These are phyloP conservation scores for Helicoverpa zea DNA, from an alignment of 1,140 invertebrate species.

Conservation along the genomic window DNA sequence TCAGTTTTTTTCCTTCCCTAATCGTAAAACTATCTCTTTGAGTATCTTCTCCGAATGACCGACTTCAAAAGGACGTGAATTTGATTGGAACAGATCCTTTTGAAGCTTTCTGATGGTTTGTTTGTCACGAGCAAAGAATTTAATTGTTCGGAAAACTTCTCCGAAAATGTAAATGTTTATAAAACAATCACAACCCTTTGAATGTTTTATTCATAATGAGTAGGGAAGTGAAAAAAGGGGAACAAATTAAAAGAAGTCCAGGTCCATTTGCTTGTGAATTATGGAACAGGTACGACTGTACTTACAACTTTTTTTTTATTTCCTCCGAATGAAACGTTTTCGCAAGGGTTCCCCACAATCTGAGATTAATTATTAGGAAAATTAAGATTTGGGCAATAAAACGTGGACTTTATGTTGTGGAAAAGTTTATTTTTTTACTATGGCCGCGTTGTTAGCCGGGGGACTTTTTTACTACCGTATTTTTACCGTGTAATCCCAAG, in stretches of 20 bases:
- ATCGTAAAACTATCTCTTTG: slow-evolving; percentile 75
- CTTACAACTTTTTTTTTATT: slow-evolving; percentile 28
- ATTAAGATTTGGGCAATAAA: slow-evolving; percentile 47
- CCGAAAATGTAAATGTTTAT: slow-evolving; percentile 28
- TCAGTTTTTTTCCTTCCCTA: slow-evolving; percentile 65
- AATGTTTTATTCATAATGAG: slow-evolving; percentile 48
- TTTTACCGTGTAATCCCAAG: slow-evolving; percentile 7
- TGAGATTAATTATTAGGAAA: slow-evolving; percentile 48
- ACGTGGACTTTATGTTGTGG: slow-evolving; percentile 34
- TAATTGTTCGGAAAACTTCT: slow-evolving; percentile 39
- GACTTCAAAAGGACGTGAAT: slow-evolving; percentile 70
- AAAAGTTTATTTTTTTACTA: slow-evolving; percentile 43
- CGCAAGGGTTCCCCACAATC: slow-evolving; percentile 24
- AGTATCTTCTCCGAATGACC: slow-evolving; percentile 72
- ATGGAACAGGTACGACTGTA: slow-evolving; percentile 29
- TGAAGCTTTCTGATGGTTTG: slow-evolving; percentile 54
- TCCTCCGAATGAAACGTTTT: slow-evolving; percentile 34
- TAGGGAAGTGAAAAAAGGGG: slow-evolving; percentile 24
- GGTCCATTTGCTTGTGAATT: slow-evolving; percentile 45
- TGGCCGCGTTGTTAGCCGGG: slow-evolving; percentile 4
- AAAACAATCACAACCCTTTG: slow-evolving; percentile 49
- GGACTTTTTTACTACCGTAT: not conserved
- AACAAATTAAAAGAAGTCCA: slow-evolving; percentile 39
- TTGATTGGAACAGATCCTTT: slow-evolving; percentile 56
- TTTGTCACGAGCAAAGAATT: slow-evolving; percentile 12